phyloP scores from a whole-genome alignment of 2,113 vertebrate species.

The Cryptomyrus ogoouensis region DNA sequence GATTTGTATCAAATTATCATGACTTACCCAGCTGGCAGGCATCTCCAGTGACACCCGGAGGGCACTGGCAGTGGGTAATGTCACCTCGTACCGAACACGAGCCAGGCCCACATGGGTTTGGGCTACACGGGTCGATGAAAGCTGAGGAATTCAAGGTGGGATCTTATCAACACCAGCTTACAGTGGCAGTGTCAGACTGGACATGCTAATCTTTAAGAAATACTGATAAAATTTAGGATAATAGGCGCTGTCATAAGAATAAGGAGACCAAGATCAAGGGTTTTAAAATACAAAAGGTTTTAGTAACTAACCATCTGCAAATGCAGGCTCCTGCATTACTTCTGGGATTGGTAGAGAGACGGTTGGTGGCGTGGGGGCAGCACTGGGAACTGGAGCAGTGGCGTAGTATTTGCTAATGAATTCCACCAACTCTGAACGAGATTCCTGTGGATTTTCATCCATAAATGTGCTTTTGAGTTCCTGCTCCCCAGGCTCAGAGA shows the following conservation, averaged over 20 bases:
- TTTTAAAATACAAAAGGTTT: not conserved
- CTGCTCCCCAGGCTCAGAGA: conserved; percentile 48
- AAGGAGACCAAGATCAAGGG: not conserved
- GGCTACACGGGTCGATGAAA: conserved; percentile 45
- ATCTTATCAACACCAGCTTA: not conserved
- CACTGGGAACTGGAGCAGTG: conserved; percentile 27
- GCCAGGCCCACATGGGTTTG: conserved; percentile 52
- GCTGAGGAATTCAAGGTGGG: conserved; percentile 23
- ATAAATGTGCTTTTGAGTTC: conserved; percentile 39
- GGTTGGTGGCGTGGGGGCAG: conserved; percentile 31
- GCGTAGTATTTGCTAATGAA: conserved; percentile 25
- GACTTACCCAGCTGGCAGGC: conserved; percentile 49
- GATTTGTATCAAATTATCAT: not conserved
- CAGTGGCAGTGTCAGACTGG: not conserved
- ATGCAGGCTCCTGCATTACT: conserved; percentile 37
- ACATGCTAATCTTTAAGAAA: not conserved
- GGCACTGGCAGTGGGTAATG: conserved; percentile 46
- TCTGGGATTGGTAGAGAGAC: conserved; percentile 28
- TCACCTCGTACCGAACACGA: conserved; percentile 50
- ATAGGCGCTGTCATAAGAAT: not conserved
- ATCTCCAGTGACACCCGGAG: conserved; percentile 38
- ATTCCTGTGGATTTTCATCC: conserved; percentile 42
- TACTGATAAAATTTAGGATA: not conserved
- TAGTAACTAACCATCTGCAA: conserved; percentile 41
- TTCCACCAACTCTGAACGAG: conserved; percentile 41